Percentiles rank a stretch among this genome's conserved stretches.
phyloP scores from a whole-genome alignment of 2,797 vertebrate species.

The Cynopterus sphinx region DNA sequence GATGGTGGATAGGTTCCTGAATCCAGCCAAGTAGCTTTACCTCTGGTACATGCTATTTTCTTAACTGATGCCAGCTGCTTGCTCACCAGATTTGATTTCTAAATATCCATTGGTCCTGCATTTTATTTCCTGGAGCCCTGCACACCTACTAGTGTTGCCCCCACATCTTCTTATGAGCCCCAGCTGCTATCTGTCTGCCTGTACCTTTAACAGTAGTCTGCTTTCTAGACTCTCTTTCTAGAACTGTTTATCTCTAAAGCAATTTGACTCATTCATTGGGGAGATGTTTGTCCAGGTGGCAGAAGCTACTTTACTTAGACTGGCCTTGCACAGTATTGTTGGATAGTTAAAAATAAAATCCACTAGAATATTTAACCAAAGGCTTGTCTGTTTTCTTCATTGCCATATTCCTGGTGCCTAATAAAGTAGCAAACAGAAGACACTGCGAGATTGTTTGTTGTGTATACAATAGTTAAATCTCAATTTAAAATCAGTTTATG shows the following conservation, averaged over 20 bases:
- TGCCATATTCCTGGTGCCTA: background rate
- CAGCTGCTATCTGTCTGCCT: background rate
- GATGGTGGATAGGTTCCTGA: no score
- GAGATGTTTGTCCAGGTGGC: background rate
- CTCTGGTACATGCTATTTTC: background rate
- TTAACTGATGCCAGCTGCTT: background rate
- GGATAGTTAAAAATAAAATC: slow-evolving; percentile 1
- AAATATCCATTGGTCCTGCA: background rate
- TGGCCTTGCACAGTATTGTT: background rate
- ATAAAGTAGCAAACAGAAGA: background rate
- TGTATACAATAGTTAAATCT: background rate
- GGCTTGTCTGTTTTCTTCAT: background rate
- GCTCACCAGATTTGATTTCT: background rate
- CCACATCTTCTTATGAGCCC: background rate
- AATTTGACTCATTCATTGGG: background rate
- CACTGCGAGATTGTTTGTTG: background rate
- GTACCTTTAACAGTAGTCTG: background rate
- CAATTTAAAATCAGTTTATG: background rate
- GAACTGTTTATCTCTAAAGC: background rate
- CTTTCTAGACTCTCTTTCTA: background rate
- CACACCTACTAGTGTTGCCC: background rate
- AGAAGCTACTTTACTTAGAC: background rate
- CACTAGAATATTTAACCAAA: background rate
- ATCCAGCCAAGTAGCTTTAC: background rate
- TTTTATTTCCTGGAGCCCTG: background rate